A percentile compares a stretch with the other conserved stretches of the same genome.
Evolutionary conservation across 92 coral and sea anemone species (phyloP).

Genomic region (Phenganax subtilis): DNA sequence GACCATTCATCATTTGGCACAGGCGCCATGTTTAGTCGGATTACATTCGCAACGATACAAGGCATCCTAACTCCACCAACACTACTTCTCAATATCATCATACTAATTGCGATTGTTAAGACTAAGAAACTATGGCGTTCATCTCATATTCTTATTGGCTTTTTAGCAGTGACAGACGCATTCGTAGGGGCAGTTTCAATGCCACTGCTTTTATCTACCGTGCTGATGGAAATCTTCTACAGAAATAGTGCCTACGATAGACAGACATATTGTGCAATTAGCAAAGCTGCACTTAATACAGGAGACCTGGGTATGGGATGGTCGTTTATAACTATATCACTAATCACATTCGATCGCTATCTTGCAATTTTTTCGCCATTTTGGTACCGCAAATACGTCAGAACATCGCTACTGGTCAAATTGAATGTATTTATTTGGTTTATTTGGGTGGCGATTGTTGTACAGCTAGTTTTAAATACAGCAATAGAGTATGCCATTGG

Average conservation of each 20-base stretch:
- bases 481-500: conserved; percentile 1
- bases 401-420: conserved; percentile 13
- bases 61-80: conserved; percentile 12
- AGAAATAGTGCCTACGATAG: background rate
- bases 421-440: conserved; percentile 18
- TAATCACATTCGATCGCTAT: conserved; percentile 28
- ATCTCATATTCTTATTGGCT: conserved; percentile 24
- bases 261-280: conserved; percentile 14
- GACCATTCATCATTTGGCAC: conserved; percentile 3
- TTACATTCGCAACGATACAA: background rate
- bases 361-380: conserved; percentile 32
- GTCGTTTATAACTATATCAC: conserved; percentile 29
- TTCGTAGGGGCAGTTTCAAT: conserved; percentile 24
- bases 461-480: background rate
- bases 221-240: conserved; percentile 11
- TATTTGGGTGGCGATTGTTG: conserved; percentile 10
- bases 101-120: conserved; percentile 14
- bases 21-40: background rate
- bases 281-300: background rate
- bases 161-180: conserved; percentile 27
- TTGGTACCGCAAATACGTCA: conserved; percentile 29
- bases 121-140: conserved; percentile 27
- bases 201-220: conserved; percentile 20
- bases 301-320: conserved; percentile 35
- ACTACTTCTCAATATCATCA: conserved; percentile 7